Evolutionary conservation across 2,888 invertebrate species (phyloP), one percentile per base, ranked within the genome.

Genomic region (Halictus ligatus): DNA sequence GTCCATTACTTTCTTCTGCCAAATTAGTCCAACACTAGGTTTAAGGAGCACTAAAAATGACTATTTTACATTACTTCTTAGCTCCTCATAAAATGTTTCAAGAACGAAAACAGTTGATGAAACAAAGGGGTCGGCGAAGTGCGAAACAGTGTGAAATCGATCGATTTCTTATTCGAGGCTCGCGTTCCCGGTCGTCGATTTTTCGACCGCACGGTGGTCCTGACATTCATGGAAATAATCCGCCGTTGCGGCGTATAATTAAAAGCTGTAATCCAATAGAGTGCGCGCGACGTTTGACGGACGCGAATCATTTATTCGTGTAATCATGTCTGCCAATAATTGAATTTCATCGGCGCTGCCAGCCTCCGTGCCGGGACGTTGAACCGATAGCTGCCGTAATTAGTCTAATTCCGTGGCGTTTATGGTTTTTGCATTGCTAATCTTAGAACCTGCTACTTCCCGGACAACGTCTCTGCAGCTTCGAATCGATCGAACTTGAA

Each of bases 261-360:
- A 76, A 76, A 83, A 40, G 48, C 25, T 40, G 43, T 82, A 82
- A 83, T 25, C 46, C 72, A 46, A 67, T 76, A 43, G 35, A 82
- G 43, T 35, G 72, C 5, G 64, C 21, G 46, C 64, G 73, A 67
- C 83, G 76, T 76, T 82, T 76, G 83, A 82, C 43, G 29, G 72
- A 83, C 83, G 54, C 18, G 72, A 54, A 76, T 82, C 83, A 73
- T 82, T 73, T 82, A 73, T 76, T 82, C 83, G 76, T 58, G 76
- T 48, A 82, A 83, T 82, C 75, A 64, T 82, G 13, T 54, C 83
- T 67, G 76, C 5, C 54, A 29, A 73, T 82, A 76, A 83, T 82
- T 15, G 64, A 82, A 29, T 82, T 80, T 54, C 29, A 50, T n/a
- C 46, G 25, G n/a, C 3, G 6, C 21, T 40, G 48, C 12, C 46